These are phyloP conservation scores for Autographa pulchrina DNA, from an alignment of 2,888 invertebrate species.

Conservation along the genomic window DNA sequence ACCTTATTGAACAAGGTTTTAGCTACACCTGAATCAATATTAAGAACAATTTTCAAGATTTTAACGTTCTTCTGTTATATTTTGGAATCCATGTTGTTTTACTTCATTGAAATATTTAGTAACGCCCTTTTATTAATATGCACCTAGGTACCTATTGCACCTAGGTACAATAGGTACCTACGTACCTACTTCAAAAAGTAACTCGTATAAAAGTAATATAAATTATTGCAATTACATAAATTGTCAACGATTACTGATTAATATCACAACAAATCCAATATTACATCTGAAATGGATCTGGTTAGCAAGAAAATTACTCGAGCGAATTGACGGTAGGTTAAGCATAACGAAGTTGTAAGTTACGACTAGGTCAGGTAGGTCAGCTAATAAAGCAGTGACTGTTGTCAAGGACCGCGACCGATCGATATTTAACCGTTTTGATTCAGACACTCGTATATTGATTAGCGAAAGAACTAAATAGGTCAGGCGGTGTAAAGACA, in stretches of 20 bases:
- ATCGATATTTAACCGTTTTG: slow-evolving; percentile 1
- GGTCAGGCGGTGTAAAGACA: background rate
- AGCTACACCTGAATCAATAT: background rate
- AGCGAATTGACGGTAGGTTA: background rate
- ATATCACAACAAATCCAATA: too few species aligned
- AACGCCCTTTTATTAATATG: background rate
- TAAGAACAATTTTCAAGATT: background rate
- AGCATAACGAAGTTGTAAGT: background rate
- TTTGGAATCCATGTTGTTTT: background rate
- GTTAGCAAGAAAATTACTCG: background rate
- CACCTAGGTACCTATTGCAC: too few species aligned
- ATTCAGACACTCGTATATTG: background rate
- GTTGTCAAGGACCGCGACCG: background rate
- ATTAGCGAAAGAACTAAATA: background rate
- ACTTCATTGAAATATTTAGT: background rate
- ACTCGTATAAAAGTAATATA: too few species aligned
- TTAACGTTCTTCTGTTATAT: background rate
- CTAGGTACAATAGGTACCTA: too few species aligned
- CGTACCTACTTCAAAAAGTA: too few species aligned
- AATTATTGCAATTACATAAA: too few species aligned
- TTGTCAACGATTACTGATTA: too few species aligned
- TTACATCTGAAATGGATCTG: background rate
- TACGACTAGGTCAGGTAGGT: background rate
- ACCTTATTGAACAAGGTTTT: slow-evolving; percentile 4
- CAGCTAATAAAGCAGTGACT: background rate